These are phyloP conservation scores for Chaenogobius annularis DNA, from an alignment of 2,113 vertebrate genomes.

Conservation along the genomic window DNA sequence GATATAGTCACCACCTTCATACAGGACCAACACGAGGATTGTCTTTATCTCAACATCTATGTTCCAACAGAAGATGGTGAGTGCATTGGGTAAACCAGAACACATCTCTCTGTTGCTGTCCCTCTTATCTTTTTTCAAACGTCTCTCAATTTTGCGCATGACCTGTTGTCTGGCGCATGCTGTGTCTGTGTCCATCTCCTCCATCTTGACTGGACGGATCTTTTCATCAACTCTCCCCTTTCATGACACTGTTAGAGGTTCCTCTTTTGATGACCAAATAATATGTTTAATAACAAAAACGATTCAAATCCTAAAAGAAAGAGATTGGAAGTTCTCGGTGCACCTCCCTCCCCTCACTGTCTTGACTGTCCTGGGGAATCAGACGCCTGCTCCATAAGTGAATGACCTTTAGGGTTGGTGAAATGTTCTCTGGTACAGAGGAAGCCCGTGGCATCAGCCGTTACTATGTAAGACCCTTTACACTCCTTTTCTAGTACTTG, in stretches of 20 bases:
- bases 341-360: constrained; percentile 79
- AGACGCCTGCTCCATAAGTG: constrained; percentile 73
- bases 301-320: constrained; percentile 59
- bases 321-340: constrained; percentile 73
- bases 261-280: constrained; percentile 82
- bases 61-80: constrained; percentile 99
- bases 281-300: constrained; percentile 46
- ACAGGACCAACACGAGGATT: constrained; percentile 98
- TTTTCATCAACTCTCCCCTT: constrained; percentile 80
- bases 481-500: constrained; percentile 59
- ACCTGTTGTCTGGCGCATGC: constrained; percentile 88
- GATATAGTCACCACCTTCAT: constrained; percentile 98
- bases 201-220: constrained; percentile 77
- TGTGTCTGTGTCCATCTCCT: constrained; percentile 79
- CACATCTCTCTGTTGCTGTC: constrained; percentile 48
- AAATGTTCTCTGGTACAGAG: constrained; percentile 80
- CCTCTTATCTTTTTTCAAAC: constrained; percentile 33
- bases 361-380: constrained; percentile 75
- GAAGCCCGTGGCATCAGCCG: constrained; percentile 82
- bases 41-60: constrained; percentile 98
- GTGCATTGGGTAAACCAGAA: constrained; percentile 76
- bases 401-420: constrained; percentile 77
- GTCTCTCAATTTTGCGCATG: constrained; percentile 84
- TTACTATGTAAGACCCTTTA: constrained; percentile 84
- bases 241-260: constrained; percentile 84